Conservation (phyloP, 2,888 invertebrate genomes). For the Seira musarum region DNA sequence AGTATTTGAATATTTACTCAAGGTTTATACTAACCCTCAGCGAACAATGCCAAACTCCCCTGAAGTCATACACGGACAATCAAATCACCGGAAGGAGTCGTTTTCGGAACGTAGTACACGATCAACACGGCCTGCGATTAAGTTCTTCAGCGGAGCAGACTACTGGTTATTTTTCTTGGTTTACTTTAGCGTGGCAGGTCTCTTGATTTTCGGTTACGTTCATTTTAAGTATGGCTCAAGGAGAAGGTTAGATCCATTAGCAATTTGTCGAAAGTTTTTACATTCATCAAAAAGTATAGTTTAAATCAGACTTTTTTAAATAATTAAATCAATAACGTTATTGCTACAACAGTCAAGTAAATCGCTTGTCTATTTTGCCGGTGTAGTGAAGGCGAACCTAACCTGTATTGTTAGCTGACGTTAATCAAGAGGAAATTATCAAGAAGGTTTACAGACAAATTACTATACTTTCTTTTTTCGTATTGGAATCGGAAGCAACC, state of each 20-base stretch:
- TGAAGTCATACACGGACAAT: neutral
- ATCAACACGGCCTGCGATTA: neutral
- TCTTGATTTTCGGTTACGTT: conserved; percentile 83
- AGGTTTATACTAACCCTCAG: conserved; percentile 73
- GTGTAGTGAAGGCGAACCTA: too few species aligned
- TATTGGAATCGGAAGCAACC: too few species aligned
- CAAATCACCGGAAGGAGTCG: conserved; percentile 37
- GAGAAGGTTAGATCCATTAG: conserved; percentile 56
- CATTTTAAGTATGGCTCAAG: conserved; percentile 75
- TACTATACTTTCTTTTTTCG: too few species aligned
- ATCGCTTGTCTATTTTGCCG: too few species aligned
- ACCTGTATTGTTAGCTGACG: too few species aligned
- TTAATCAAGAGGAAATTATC: too few species aligned
- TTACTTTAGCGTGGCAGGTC: conserved; percentile 82
- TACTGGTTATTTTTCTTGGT: conserved; percentile 84
- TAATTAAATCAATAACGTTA: too few species aligned
- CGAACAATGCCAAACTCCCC: conserved; percentile 40
- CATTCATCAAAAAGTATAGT: conserved; percentile 39
- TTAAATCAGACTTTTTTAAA: too few species aligned
- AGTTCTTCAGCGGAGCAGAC: conserved; percentile 78
- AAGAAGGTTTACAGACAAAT: too few species aligned
- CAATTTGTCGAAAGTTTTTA: conserved; percentile 44
- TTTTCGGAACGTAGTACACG: neutral
- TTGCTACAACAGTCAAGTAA: too few species aligned
- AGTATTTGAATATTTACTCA: conserved; percentile 78